These are phyloP conservation scores for Stomorhina lunata DNA, from an alignment of 2,888 invertebrate species.

Conservation along the genomic window DNA sequence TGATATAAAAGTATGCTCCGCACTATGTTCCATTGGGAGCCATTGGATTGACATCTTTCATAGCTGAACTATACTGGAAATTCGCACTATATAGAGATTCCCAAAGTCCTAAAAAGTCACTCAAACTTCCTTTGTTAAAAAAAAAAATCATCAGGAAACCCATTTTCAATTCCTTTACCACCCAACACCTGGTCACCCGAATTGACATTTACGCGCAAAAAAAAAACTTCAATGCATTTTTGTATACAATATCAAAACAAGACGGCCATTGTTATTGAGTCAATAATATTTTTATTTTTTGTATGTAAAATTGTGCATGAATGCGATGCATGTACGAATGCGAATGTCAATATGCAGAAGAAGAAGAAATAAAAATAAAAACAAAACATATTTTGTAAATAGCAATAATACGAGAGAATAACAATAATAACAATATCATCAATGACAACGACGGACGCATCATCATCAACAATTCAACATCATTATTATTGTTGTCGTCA, in stretches of 20 bases:
- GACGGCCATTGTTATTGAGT: slow-evolving; percentile 52
- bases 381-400: slow-evolving; percentile 23
- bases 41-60: no score
- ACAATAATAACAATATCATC: slow-evolving; percentile 58
- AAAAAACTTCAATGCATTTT: slow-evolving; percentile 12
- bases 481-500: no score
- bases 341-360: neutral
- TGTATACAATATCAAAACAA: slow-evolving; percentile 43
- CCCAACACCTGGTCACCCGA: slow-evolving; percentile 32
- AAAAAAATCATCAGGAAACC: no score
- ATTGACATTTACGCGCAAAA: slow-evolving; percentile 44
- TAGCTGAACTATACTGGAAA: no score
- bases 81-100: no score
- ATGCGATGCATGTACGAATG: neutral
- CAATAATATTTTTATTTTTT: slow-evolving; percentile 23
- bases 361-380: neutral
- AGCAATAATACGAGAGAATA: slow-evolving; percentile 28
- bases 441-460: slow-evolving; percentile 54
- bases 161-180: no score
- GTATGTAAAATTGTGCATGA: neutral
- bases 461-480: no score
- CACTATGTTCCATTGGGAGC: no score
- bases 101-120: no score
- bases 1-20: no score
- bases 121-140: no score